These are phyloP conservation scores for Atta texana DNA, from an alignment of 1,140 invertebrate genomes.

Conservation along the genomic window DNA sequence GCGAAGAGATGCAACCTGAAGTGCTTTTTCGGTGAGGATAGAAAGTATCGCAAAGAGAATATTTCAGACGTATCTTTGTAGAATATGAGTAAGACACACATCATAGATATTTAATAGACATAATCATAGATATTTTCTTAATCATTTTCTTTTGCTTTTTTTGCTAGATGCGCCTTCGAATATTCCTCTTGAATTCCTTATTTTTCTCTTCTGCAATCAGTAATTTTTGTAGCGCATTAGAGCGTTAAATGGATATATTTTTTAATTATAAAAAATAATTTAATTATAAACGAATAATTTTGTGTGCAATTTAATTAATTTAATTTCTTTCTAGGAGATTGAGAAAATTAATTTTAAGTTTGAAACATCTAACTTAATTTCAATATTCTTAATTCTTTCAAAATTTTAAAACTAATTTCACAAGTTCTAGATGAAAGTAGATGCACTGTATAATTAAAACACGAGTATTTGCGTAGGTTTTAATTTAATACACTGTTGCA, in stretches of 20 bases:
- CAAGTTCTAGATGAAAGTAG: slow-evolving; percentile 17
- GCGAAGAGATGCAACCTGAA: slow-evolving; percentile 5
- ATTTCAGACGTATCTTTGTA: slow-evolving; percentile 10
- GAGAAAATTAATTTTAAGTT: neutral
- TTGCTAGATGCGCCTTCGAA: neutral
- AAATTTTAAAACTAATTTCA: slow-evolving; percentile 19
- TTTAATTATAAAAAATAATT: neutral
- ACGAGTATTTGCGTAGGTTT: neutral
- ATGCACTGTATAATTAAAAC: slow-evolving; percentile 3
- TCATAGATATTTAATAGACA: too few relatives aligned
- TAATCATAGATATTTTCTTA: neutral
- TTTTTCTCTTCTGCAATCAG: neutral
- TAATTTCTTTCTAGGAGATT: neutral
- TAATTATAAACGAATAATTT: neutral
- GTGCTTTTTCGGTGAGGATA: slow-evolving; percentile 15
- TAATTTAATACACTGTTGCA: neutral
- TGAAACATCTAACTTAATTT: neutral
- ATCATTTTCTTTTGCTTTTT: neutral
- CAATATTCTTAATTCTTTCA: neutral
- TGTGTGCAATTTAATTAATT: neutral
- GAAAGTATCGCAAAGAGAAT: slow-evolving; percentile 19
- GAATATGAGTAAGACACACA: slow-evolving; percentile 38
- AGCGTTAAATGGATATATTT: neutral
- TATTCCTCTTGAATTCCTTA: neutral
- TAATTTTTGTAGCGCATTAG: neutral